Evolutionary conservation across 2,888 invertebrate species (phyloP).

Genomic region (Encarsia formosa): DNA sequence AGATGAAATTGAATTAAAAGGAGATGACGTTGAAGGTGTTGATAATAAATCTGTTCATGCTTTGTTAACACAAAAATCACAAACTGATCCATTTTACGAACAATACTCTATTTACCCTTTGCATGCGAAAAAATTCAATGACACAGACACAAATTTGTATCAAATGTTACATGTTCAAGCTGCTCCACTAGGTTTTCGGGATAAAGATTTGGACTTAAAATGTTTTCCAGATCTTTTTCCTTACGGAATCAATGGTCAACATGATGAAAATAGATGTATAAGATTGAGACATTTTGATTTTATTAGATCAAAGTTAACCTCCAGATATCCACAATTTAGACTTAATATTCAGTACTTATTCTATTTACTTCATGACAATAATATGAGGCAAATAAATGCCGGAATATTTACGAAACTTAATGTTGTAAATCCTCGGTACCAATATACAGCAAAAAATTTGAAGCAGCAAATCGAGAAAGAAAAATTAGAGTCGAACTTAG

Average conservation of each 20-base stretch:
- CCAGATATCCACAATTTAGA: constrained; percentile 31
- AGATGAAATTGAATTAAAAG: neutral
- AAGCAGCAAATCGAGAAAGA: constrained; percentile 21
- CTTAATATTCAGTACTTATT: constrained; percentile 34
- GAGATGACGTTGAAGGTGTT: neutral
- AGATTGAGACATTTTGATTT: constrained; percentile 26
- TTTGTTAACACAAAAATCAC: constrained; percentile 20
- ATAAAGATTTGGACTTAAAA: constrained; percentile 29
- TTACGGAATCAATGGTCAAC: constrained; percentile 29
- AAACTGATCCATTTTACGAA: constrained; percentile 21
- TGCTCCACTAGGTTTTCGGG: constrained; percentile 27
- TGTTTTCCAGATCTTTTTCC: constrained; percentile 33
- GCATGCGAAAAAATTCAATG: constrained; percentile 28
- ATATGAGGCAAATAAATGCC: constrained; percentile 29
- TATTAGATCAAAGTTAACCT: constrained; percentile 30
- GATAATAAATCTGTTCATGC: constrained; percentile 1
- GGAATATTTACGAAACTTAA: constrained; percentile 31
- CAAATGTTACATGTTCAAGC: constrained; percentile 32
- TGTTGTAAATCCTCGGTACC: constrained; percentile 24
- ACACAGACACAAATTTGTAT: constrained; percentile 28
- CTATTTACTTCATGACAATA: constrained; percentile 31
- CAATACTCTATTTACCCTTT: constrained; percentile 29
- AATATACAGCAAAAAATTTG: constrained; percentile 20
- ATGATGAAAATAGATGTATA: constrained; percentile 1
- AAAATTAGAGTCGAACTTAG: constrained; percentile 27